Base-by-base conservation (phyloP, 2,797 vertebrate species). In the Megalops cyprinoides region DNA sequence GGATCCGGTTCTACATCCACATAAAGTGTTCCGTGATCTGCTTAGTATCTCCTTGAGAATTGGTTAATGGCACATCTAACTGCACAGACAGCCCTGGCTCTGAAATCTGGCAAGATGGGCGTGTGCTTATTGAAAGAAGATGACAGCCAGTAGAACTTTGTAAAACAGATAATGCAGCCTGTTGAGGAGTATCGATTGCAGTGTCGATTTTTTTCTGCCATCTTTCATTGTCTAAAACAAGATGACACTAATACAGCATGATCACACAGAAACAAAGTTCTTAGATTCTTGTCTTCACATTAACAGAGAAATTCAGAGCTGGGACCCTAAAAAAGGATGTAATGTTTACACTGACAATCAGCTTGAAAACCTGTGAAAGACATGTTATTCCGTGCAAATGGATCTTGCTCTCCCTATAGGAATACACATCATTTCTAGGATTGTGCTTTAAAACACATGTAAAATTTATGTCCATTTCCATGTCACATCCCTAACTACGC, bases 1-100 rank as follows among this genome's bases (percentile, higher is more conserved):
- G 60, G 37, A 46, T 69, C 49, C 20, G 48, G 23, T 15, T 74
- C 56, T 49, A 44, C 53, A 78, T 77, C 44, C 34, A 82, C 79
- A 87, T 80, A 79, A 89, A 87, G 85, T 73, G 51, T 85, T 89
- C 85, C 49, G 48, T 82, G 83, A 85, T 88, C 88, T 87, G 84
- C 86, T 90, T 80, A 87, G 86, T 86, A 83, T 89, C 62, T 90
- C 84, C 84, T 79, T 9, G 56, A 84, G 83, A 89, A 87, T 82
- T 84, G 85, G 75, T 90, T 88, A 87, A 90, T 89, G 85, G 88
- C 85, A 84, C 77, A 79, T 88, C 90, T 87, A 85, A 88, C 83
- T 86, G 83, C 55, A 55, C 83, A 88, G 80, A 86, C 82, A 82
- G 86, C 84, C 77, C 82, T 82, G 86, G 84, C 84, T 91, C 85